These are phyloP conservation scores for Eidolon helvum DNA, from an alignment of 2,113 vertebrate genomes.

Conservation along the genomic window DNA sequence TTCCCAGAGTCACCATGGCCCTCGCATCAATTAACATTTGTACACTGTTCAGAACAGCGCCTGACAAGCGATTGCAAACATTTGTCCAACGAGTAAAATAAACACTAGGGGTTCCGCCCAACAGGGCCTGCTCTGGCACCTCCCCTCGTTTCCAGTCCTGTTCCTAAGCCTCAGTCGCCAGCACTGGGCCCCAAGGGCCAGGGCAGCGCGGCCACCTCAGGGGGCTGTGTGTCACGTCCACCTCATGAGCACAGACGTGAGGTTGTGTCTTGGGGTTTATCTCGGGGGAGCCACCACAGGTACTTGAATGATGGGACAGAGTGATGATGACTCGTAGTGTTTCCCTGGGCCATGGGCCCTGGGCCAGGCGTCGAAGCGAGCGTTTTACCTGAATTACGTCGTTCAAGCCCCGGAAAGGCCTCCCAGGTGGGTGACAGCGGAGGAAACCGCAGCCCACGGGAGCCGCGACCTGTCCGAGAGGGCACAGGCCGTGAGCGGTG, in stretches of 20 bases:
- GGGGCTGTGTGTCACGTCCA: no score
- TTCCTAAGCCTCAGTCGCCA: background rate
- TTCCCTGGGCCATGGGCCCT: no score
- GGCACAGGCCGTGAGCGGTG: accelerated
- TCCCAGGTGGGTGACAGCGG: accelerated
- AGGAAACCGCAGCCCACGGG: background rate
- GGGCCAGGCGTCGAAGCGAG: background rate
- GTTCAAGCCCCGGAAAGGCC: background rate
- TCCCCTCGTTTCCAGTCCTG: background rate
- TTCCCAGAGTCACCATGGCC: no score
- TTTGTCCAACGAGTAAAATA: background rate
- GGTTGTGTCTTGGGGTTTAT: no score
- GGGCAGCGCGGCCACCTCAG: accelerated
- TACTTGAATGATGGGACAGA: background rate
- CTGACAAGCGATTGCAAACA: background rate
- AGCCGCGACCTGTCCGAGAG: background rate
- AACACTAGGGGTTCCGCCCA: background rate
- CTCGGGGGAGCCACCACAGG: background rate
- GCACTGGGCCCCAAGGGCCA: accelerated
- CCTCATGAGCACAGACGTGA: background rate
- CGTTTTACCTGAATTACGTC: background rate
- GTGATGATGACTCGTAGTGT: background rate
- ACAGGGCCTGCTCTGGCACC: background rate
- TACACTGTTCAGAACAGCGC: background rate
- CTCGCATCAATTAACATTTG: background rate